Conservation (phyloP, 1,140 invertebrate genomes). For the Dolichoris vasculosae region DNA sequence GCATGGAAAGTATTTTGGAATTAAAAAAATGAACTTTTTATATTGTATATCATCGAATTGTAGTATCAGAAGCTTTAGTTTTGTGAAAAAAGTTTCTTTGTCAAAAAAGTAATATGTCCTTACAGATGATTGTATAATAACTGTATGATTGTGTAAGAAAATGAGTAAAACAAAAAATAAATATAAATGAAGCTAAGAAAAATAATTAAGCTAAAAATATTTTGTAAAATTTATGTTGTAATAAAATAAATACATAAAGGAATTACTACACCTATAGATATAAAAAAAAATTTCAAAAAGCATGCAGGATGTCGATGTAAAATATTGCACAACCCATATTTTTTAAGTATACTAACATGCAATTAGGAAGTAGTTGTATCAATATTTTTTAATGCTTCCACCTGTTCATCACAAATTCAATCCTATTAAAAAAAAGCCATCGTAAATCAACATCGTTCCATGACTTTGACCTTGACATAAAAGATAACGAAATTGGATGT, state of each 20-base stretch:
- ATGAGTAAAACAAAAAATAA: background rate
- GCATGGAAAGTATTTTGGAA: background rate
- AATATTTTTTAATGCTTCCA: conserved; percentile 34
- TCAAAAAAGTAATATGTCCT: too few relatives aligned
- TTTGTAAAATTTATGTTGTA: background rate
- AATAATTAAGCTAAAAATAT: background rate
- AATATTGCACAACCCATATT: conserved; percentile 43
- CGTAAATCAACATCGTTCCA: conserved; percentile 41
- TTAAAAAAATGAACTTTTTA: too few relatives aligned
- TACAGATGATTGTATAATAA: background rate
- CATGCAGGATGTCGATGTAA: conserved; percentile 14
- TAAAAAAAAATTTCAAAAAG: background rate
- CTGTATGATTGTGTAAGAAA: background rate
- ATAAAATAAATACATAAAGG: conserved; percentile 1
- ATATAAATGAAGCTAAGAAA: background rate
- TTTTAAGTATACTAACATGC: conserved; percentile 42
- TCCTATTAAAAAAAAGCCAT: conserved; percentile 35
- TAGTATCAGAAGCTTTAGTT: too few relatives aligned
- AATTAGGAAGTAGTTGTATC: conserved; percentile 51
- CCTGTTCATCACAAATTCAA: conserved; percentile 22
- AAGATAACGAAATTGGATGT: conserved; percentile 45
- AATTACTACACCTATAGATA: conserved; percentile 2
- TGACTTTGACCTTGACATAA: conserved; percentile 21
- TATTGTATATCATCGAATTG: too few relatives aligned
- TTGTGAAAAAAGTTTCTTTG: too few relatives aligned